A percentile compares a stretch with the other conserved stretches of the same genome.
Conservation (phyloP, 2,888 invertebrate genomes). For the Leucozona laternaria region DNA sequence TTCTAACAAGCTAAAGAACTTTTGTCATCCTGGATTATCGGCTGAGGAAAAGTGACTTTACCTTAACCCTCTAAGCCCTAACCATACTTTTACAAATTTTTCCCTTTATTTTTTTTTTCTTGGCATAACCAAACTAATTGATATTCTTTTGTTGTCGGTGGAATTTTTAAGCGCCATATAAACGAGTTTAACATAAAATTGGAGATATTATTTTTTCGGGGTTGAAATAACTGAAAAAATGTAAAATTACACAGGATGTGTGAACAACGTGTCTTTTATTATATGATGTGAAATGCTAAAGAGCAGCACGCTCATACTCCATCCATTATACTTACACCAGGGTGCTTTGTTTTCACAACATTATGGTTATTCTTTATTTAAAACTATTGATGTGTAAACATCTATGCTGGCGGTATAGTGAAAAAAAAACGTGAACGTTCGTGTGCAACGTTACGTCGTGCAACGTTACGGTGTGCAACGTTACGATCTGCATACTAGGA, state of each 20-base stretch:
- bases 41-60: not conserved
- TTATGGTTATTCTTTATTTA: no score
- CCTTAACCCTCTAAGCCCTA: not conserved
- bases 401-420: no score
- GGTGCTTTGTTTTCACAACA: no score
- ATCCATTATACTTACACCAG: no score
- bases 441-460: no score
- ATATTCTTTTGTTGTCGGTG: not conserved
- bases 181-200: not conserved
- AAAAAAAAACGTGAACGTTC: no score
- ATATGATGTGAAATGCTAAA: no score
- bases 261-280: no score
- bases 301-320: no score
- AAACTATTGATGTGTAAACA: no score
- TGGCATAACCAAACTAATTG: not conserved
- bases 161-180: not conserved
- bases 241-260: not conserved
- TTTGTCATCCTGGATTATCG: not conserved
- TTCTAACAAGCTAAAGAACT: not conserved
- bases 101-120: not conserved
- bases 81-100: not conserved
- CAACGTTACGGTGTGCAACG: no score
- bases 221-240: not conserved
- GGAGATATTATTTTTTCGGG: not conserved
- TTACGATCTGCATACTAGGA: no score